Evolutionary conservation across 2,113 vertebrate species (phyloP).

Genomic region (Jaculus jaculus): DNA sequence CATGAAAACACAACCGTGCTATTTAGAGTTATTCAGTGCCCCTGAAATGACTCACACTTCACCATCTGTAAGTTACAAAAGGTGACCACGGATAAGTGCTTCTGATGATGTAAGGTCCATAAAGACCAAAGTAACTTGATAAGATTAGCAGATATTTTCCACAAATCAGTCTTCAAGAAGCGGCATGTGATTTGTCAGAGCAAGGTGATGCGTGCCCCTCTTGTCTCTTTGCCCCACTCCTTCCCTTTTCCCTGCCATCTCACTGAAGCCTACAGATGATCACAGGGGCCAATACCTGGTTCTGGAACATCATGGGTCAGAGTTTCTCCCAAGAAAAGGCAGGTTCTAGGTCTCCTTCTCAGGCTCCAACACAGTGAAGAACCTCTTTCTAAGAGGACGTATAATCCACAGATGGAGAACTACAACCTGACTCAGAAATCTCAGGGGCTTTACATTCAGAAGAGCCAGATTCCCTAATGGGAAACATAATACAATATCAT

Average conservation of each 20-base stretch:
- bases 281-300: not conserved
- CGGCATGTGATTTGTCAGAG: not conserved
- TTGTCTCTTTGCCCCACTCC: not conserved
- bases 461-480: not conserved
- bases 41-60: not conserved
- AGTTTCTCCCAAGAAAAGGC: not conserved
- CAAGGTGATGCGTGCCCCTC: not conserved
- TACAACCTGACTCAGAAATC: not conserved
- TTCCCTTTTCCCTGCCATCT: not conserved
- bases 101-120: not conserved
- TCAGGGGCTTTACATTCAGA: not conserved
- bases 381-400: not conserved
- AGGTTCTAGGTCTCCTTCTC: not conserved
- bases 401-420: not conserved
- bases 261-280: not conserved
- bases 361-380: not conserved
- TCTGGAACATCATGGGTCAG: not conserved
- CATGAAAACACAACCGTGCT: not conserved
- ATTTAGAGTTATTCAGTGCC: not conserved
- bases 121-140: not conserved
- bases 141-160: not conserved
- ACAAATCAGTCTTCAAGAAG: not conserved
- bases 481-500: not conserved
- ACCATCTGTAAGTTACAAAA: not conserved
- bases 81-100: not conserved